A percentile compares a stretch with the other conserved stretches of the same genome.
Evolutionary conservation across 2,113 vertebrate species (phyloP).

Genomic region (Etheostoma cragini): DNA sequence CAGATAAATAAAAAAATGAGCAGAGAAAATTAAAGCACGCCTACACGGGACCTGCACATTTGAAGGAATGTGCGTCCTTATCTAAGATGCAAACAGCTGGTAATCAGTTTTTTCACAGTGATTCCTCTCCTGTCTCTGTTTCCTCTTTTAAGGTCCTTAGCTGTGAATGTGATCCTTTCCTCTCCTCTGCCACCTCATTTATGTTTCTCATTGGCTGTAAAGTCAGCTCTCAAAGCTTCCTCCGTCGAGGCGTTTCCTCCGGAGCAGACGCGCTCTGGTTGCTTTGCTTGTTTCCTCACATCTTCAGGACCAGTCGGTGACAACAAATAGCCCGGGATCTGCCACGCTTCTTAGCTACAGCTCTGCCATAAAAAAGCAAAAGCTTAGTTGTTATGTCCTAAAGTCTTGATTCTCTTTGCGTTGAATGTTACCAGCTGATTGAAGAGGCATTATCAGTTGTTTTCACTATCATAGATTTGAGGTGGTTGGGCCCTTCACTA

Average conservation of each 20-base stretch:
- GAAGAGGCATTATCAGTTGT: too few species aligned
- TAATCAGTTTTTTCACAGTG: conserved; percentile 21
- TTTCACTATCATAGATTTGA: too few species aligned
- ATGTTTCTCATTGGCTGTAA: conserved; percentile 59
- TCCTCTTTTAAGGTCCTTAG: conserved; percentile 45
- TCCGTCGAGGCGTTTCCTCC: conserved; percentile 46
- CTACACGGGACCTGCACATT: background rate
- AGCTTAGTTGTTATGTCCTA: conserved; percentile 26
- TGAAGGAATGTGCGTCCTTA: background rate
- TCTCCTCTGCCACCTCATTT: conserved; percentile 33
- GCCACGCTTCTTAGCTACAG: conserved; percentile 14
- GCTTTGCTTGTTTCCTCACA: conserved; percentile 45
- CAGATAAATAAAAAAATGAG: conserved; percentile 20
- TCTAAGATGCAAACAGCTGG: conserved; percentile 28
- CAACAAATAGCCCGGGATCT: conserved; percentile 36
- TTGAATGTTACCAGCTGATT: too few species aligned
- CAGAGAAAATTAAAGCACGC: background rate
- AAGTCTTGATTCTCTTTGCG: conserved; percentile 9
- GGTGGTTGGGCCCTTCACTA: too few species aligned
- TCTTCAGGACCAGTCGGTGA: conserved; percentile 48
- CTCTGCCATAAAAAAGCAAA: conserved; percentile 7
- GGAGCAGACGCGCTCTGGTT: conserved; percentile 46
- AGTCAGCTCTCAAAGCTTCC: conserved; percentile 43
- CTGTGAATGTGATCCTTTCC: conserved; percentile 10
- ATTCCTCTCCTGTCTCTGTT: background rate